Base-by-base conservation (phyloP, 1,140 invertebrate species). In the Neomicropteryx cornuta region DNA sequence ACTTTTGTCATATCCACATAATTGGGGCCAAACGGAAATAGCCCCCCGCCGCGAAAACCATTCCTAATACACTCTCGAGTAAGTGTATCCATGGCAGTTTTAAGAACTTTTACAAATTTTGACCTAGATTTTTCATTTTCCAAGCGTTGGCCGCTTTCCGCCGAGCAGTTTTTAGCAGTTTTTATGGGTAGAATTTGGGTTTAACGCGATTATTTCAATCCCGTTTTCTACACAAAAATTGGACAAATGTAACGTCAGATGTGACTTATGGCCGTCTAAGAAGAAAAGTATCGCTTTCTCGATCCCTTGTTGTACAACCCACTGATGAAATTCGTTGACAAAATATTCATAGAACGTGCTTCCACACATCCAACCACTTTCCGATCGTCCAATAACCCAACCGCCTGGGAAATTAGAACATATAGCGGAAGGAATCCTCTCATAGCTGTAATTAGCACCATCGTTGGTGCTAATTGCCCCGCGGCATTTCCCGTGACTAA, bases 331-430 rank as follows among this genome's bases (percentile, higher is more conserved):
- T 31, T 52, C 34, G 45, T 58, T 59, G 0, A 46, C 43, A 0
- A 56, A 41, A 43, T 58, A 66, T 42, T 66, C 55, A 46, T 46
- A 65, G 42, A 67, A 68, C 13, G 45, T 49, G 42, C 51, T 50
- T 13, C 41, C 42, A 31, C 48, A 66, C 62, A 63, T 67, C 62
- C 65, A 68, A 1, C 60, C 56, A 41, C 31, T 53, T 16, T 62
- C 52, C n/a, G 56, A 56, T 36, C 42, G 39, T 5, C 63, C 60
- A 21, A 59, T 45, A 1, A 40, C 48, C 54, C 56, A 59, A 16
- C 43, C 38, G 21, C 44, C 39, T 4, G 49, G 53, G 19, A 52
- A 32, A 17, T 14, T 42, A 6, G 18, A 6, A 2, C 43, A 30
- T 14, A 60, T 44, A 5, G 44, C 27, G 4, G 35, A 17, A 1